Conservation (phyloP, 1,140 invertebrate genomes). For the Nymphalis io region DNA sequence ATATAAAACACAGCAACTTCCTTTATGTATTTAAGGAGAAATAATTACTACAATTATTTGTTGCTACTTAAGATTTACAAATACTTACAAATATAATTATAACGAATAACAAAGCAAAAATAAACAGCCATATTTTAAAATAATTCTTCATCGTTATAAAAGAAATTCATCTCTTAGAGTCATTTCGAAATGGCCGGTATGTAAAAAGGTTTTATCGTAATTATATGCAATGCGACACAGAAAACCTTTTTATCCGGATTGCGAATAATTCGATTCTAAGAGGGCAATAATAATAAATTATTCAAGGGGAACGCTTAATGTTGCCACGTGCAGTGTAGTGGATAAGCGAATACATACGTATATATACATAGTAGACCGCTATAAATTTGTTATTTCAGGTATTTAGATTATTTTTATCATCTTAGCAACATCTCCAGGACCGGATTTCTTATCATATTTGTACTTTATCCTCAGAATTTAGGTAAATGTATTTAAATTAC, state of each 20-base stretch:
- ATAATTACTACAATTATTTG: too few relatives aligned
- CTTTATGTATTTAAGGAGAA: too few relatives aligned
- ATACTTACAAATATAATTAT: too few relatives aligned
- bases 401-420: background rate
- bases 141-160: background rate
- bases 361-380: background rate
- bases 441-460: too few relatives aligned
- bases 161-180: slow-evolving; percentile 3
- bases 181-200: slow-evolving; percentile 17
- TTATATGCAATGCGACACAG: slow-evolving; percentile 43
- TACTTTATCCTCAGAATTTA: too few relatives aligned
- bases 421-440: too few relatives aligned
- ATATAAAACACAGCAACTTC: too few relatives aligned
- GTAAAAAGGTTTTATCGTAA: slow-evolving; percentile 27
- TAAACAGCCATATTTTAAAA: background rate
- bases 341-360: slow-evolving; percentile 8
- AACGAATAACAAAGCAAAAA: background rate
- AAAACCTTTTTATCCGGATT: slow-evolving; percentile 53
- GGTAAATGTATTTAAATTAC: too few relatives aligned
- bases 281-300: slow-evolving; percentile 41
- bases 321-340: slow-evolving; percentile 13
- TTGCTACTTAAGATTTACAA: too few relatives aligned
- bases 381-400: background rate
- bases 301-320: slow-evolving; percentile 16
- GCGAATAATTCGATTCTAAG: slow-evolving; percentile 44